Conservation (phyloP, 2,797 vertebrate genomes). For the Chromis chromis region DNA sequence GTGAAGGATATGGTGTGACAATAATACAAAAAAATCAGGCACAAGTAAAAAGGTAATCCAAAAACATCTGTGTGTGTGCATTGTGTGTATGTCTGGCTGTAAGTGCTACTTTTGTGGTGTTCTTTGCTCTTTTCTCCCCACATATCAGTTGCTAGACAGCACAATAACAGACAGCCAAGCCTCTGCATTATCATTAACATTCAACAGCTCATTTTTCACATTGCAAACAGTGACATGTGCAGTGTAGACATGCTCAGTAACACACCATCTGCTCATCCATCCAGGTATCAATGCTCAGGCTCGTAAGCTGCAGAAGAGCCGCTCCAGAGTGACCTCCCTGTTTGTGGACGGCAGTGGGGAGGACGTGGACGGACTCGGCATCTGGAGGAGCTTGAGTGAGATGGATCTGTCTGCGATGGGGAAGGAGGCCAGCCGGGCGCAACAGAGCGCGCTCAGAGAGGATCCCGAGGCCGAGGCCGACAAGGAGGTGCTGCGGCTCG, state of each 20-base stretch:
- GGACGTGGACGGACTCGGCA: conserved; percentile 65
- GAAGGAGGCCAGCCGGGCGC: conserved; percentile 68
- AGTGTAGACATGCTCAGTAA: background rate
- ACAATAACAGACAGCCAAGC: too few relatives aligned
- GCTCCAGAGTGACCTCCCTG: conserved; percentile 83
- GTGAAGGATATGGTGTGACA: too few relatives aligned
- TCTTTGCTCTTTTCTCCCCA: too few relatives aligned
- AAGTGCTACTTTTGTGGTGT: background rate
- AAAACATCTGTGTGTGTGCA: background rate
- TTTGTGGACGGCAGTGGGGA: conserved; percentile 81
- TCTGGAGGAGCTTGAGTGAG: conserved; percentile 87
- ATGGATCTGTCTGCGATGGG: conserved; percentile 81
- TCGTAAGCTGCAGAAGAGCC: conserved; percentile 79
- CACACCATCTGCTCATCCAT: background rate
- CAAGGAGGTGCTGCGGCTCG: conserved; percentile 76
- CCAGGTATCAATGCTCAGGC: conserved; percentile 85
- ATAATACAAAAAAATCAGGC: too few relatives aligned
- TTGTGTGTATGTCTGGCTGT: background rate
- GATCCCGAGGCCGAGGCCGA: conserved; percentile 80
- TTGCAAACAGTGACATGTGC: background rate
- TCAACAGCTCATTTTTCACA: background rate
- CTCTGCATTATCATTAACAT: background rate
- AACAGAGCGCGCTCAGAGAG: conserved; percentile 65
- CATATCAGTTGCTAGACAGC: too few relatives aligned
- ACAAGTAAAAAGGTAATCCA: too few relatives aligned